A percentile compares a stretch with the other conserved stretches of the same genome.
These are phyloP conservation scores for Parauchenoglanis punctatus DNA, from an alignment of 2,797 vertebrate species.

Conservation along the genomic window DNA sequence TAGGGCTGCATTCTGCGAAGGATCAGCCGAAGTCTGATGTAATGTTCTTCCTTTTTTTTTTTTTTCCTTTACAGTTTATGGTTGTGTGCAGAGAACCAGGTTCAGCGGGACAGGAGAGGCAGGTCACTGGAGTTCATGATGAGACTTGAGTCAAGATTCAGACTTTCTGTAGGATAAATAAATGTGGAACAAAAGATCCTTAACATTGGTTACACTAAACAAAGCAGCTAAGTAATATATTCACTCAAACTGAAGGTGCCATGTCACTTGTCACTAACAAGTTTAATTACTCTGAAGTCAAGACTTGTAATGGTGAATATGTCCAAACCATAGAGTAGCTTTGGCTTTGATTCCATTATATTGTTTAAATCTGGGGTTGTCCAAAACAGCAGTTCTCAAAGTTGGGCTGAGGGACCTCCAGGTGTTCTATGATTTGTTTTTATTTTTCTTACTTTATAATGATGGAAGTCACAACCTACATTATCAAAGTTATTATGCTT, in stretches of 20 bases:
- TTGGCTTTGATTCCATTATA: not conserved
- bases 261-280: not conserved
- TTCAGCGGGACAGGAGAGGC: conserved; percentile 80
- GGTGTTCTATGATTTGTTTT: not conserved
- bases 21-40: not conserved
- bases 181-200: not conserved
- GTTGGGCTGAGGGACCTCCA: not conserved
- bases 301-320: not conserved
- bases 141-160: conserved; percentile 81
- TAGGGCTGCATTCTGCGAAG: not conserved
- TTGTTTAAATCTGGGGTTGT: not conserved
- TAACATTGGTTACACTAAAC: not conserved
- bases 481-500: not conserved
- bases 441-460: not conserved
- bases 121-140: conserved; percentile 82
- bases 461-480: not conserved
- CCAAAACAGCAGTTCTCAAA: not conserved
- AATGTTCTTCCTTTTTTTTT: not conserved
- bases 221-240: not conserved
- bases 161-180: conserved; percentile 72
- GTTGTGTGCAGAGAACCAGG: not conserved
- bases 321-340: not conserved
- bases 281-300: not conserved
- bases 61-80: not conserved
- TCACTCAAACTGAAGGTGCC: not conserved